Evolutionary conservation across 2,888 invertebrate genomes (phyloP), one percentile per base, ranked within the genome.

Genomic region (Tipula lateralis): DNA sequence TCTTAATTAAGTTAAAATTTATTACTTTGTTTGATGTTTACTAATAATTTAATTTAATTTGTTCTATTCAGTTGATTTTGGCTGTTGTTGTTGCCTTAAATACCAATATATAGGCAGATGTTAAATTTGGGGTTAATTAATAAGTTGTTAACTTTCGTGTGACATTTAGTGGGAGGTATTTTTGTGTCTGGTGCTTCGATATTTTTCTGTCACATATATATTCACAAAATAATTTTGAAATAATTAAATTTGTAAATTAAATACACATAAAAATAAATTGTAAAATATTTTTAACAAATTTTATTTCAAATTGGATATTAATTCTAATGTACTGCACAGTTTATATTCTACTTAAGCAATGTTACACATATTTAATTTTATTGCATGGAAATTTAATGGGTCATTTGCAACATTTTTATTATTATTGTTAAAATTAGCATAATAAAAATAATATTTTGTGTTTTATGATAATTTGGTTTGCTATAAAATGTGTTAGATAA

Each of bases 121-220:
- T 66, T 66, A 66, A 66, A 66, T 66, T 66, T 66, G 66, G 66
- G 66, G 66, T 66, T 66, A 66, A 66, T 66, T 66, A 66, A 66
- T 66, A 66, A 19, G 66, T 66, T 66, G 66, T 66, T 12, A 66
- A 66, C 24, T 66, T 66, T 66, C 9, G 24, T 66, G 24, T 24
- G 66, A 66, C 66, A 66, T 66, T 24, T 66, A 66, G 24, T 24
- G 66, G 24, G 66, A 50, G 44, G 44, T 16, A 50, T 50, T 50
- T 16, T 50, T 19, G 16, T 36, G 2, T 66, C 24, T 66, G 24
- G 24, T 44, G 16, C 44, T 50, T 16, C 9, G 1, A 66, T 9
- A 50, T 16, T 16, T 66, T 66, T 66, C 1, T 66, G 24, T 32
- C 44, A 16, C 44, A 44, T 9, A 44, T 16, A 44, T n/a, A n/a